Evolutionary conservation across 35 echinoderm and acorn worm species (phyloP).

Genomic region (Apostichopus parvimensis): DNA sequence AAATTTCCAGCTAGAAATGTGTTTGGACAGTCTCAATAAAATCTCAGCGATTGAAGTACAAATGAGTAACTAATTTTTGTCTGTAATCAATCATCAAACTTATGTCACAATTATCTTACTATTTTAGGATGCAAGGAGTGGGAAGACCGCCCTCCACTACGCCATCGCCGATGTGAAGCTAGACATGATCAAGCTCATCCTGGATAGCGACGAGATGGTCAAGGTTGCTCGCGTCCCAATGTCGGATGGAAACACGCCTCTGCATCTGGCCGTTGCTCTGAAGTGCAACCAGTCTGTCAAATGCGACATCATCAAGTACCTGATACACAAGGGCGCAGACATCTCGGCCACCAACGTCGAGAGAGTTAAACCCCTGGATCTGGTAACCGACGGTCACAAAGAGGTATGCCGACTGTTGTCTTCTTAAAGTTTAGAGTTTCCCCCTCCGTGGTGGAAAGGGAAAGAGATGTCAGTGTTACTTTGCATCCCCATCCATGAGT

Average conservation of each 20-base stretch:
- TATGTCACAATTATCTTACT: background rate
- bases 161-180: conserved; percentile 35
- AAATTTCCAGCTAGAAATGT: too few species aligned
- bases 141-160: conserved; percentile 46
- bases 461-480: too few species aligned
- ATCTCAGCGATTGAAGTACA: background rate
- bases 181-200: conserved; percentile 12
- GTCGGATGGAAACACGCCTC: conserved; percentile 53
- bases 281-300: background rate
- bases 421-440: too few species aligned
- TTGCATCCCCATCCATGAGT: too few species aligned
- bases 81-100: too few species aligned
- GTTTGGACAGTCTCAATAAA: too few species aligned
- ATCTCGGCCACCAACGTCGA: conserved; percentile 33
- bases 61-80: background rate
- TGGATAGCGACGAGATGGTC: background rate
- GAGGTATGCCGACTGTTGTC: background rate
- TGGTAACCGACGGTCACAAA: conserved; percentile 38
- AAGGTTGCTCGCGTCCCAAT: conserved; percentile 13
- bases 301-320: conserved; percentile 19
- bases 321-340: conserved; percentile 38
- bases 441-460: too few species aligned
- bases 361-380: conserved; percentile 1
- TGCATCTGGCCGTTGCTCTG: conserved; percentile 33
- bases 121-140: conserved; percentile 36